Evolutionary conservation across 2,888 invertebrate species (phyloP), one percentile per base, ranked within the genome.

Genomic region (Euclidia mi): DNA sequence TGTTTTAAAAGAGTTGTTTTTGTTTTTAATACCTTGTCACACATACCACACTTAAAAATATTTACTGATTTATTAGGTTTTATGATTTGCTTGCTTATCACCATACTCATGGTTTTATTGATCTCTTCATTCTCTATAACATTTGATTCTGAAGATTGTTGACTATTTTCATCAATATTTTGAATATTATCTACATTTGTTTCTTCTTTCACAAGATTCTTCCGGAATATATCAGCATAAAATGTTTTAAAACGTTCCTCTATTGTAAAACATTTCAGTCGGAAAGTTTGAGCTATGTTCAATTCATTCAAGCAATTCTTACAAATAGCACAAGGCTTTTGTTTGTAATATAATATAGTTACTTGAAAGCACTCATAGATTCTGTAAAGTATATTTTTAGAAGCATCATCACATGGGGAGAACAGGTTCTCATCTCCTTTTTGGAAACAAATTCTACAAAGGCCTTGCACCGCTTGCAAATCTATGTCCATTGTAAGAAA

Each of bases 311-410:
- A 41, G 65, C 94, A 94, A 25, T 68, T 52, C 2, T 61, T 64
- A 64, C 94, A 94, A 58, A 94, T 88, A 18, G 51, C 57, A 53
- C 61, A 76, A 0, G 92, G 91, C 32, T 89, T 80, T 56, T 72
- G 58, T 20, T 78, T 81, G 32, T 87, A 82, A 15, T 65, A 59
- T 3, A 51, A 56, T 38, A 94, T 49, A 52, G 65, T 76, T 50
- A 93, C 71, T 76, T 87, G 85, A 70, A 92, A 92, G 79, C 92
- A 93, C 43, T 68, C 40, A 61, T 74, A 76, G 37, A 94, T 81
- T 66, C 79, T 91, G 11, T 84, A 69, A 34, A 85, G 55, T 50
- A 91, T 77, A 14, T 78, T 74, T 66, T 79, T 79, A 20, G 85
- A 81, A 56, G 78, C 71, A 31, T 67, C 71, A 31, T 67, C 53